A percentile compares a stretch with the other conserved stretches of the same genome.
Evolutionary conservation across 2,113 vertebrate species (phyloP).

Genomic region (Melanerpes aurifrons): DNA sequence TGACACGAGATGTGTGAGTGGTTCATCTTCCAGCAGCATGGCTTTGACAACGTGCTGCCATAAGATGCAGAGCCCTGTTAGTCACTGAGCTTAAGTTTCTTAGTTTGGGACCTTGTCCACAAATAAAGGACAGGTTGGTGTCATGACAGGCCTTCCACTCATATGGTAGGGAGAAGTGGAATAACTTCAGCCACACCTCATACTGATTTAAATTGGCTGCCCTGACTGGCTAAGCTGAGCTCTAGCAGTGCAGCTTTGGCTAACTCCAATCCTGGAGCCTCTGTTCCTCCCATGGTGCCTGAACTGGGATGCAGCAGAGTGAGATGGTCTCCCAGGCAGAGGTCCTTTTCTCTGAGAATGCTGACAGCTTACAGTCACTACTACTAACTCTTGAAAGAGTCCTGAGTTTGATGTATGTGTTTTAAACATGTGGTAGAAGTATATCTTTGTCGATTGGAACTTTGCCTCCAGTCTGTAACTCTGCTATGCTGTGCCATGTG

Average conservation of each 20-base stretch:
- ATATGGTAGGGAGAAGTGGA: neutral
- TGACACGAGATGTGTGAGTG: neutral
- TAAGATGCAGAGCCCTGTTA: neutral
- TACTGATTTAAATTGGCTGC: neutral
- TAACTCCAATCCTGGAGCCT: neutral
- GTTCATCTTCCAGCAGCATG: neutral
- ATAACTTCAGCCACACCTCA: neutral
- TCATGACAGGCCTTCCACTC: neutral
- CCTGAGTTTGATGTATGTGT: neutral
- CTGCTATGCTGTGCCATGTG: neutral
- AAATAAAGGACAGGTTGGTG: fast-evolving
- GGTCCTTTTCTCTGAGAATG: neutral
- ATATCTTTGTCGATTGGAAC: neutral
- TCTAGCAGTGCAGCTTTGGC: neutral
- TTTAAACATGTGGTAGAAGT: neutral
- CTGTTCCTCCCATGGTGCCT: neutral
- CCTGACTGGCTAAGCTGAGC: neutral
- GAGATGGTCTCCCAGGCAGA: neutral
- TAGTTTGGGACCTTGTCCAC: neutral
- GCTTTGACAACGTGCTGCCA: neutral
- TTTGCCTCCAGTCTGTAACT: neutral
- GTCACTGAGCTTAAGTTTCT: neutral
- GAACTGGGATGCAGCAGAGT: neutral
- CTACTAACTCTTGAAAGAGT: neutral
- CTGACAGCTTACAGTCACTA: neutral